Conservation (phyloP, 2,113 vertebrate species). For the Phylloscopus trochilus region DNA sequence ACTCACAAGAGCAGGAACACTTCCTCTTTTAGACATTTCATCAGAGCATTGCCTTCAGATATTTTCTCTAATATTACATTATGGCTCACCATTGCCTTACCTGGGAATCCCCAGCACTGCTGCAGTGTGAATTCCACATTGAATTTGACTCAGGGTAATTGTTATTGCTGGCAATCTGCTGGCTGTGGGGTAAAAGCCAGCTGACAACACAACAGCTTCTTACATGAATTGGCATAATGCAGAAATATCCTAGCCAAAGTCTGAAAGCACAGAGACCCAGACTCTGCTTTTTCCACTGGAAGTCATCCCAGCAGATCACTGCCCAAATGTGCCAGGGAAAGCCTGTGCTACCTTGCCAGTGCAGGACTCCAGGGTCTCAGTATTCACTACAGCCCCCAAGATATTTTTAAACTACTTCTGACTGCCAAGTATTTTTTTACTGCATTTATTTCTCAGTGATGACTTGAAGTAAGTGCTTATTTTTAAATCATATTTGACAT, state of each 20-base stretch:
- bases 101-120: background rate
- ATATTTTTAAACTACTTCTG: background rate
- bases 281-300: background rate
- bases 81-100: background rate
- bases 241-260: background rate
- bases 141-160: background rate
- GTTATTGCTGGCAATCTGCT: constrained; percentile 7
- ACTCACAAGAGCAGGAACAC: background rate
- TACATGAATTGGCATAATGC: background rate
- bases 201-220: constrained; percentile 16
- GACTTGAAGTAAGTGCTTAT: background rate
- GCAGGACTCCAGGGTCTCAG: background rate
- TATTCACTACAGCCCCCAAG: background rate
- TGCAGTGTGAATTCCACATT: background rate
- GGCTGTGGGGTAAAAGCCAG: constrained; percentile 7
- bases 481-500: constrained; percentile 22
- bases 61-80: background rate
- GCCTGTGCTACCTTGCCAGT: background rate
- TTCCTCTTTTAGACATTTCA: background rate
- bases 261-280: background rate
- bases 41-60: background rate
- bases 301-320: background rate
- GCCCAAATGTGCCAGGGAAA: background rate
- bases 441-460: background rate
- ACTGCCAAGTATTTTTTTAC: background rate